Conservation (phyloP, 2,113 vertebrate genomes). For the Neotragus moschatus region DNA sequence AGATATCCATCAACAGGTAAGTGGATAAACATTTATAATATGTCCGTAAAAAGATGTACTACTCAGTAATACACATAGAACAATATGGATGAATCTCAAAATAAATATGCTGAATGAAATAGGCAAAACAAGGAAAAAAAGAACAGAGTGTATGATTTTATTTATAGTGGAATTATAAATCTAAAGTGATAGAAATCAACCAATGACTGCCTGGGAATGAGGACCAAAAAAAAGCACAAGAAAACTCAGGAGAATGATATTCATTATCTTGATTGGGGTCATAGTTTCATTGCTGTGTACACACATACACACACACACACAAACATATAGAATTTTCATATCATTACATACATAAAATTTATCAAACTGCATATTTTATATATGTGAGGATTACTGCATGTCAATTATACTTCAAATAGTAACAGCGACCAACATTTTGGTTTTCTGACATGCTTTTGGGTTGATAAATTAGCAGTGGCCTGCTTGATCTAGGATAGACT, state of each 20-base stretch:
- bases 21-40: not conserved
- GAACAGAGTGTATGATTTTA: not conserved
- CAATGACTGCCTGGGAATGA: not conserved
- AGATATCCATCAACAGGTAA: not conserved
- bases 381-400: not conserved
- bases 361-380: not conserved
- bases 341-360: not conserved
- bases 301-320: not conserved
- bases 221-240: not conserved
- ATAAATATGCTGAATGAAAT: not conserved
- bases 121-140: not conserved
- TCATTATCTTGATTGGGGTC: not conserved
- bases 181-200: not conserved
- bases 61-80: not conserved
- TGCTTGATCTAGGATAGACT: not conserved
- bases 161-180: not conserved
- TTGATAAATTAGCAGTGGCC: not conserved
- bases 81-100: not conserved
- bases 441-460: not conserved
- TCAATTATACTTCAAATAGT: not conserved
- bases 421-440: not conserved
- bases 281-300: not conserved
- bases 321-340: not conserved
- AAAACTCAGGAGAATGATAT: not conserved
- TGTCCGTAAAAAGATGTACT: not conserved